A percentile compares a stretch with the other conserved stretches of the same genome.
These are phyloP conservation scores for Agrypnia vestita DNA, from an alignment of 1,140 invertebrate genomes.

Conservation along the genomic window DNA sequence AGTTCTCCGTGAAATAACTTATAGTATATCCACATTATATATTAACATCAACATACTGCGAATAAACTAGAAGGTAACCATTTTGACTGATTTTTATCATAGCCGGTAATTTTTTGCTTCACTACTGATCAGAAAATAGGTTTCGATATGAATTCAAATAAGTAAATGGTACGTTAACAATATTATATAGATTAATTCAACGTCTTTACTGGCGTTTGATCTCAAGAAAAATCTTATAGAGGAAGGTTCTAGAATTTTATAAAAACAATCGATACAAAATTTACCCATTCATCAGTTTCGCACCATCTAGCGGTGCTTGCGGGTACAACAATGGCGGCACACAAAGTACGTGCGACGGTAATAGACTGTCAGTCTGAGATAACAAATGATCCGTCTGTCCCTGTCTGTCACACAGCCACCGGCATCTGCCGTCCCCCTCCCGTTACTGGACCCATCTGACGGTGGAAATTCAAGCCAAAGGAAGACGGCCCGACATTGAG, in stretches of 20 bases:
- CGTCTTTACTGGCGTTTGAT: too few species aligned
- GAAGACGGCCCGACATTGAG: constrained; percentile 54
- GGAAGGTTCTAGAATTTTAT: not conserved
- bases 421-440: constrained; percentile 46
- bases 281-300: constrained; percentile 12
- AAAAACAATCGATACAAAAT: constrained; percentile 19
- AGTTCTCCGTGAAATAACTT: too few species aligned
- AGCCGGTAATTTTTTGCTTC: too few species aligned
- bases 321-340: constrained; percentile 18
- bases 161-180: too few species aligned
- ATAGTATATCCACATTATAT: too few species aligned
- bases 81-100: too few species aligned
- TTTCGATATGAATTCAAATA: too few species aligned
- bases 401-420: constrained; percentile 55
- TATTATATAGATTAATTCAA: too few species aligned
- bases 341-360: constrained; percentile 48
- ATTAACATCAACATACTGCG: too few species aligned
- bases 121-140: too few species aligned
- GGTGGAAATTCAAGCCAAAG: constrained; percentile 55
- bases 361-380: constrained; percentile 61
- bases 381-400: constrained; percentile 60
- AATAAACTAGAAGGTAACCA: too few species aligned
- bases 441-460: constrained; percentile 57
- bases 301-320: not conserved
- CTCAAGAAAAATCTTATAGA: too few species aligned